These are phyloP conservation scores for Neosilurus hyrtlii DNA, from an alignment of 2,797 vertebrate species.

Conservation along the genomic window DNA sequence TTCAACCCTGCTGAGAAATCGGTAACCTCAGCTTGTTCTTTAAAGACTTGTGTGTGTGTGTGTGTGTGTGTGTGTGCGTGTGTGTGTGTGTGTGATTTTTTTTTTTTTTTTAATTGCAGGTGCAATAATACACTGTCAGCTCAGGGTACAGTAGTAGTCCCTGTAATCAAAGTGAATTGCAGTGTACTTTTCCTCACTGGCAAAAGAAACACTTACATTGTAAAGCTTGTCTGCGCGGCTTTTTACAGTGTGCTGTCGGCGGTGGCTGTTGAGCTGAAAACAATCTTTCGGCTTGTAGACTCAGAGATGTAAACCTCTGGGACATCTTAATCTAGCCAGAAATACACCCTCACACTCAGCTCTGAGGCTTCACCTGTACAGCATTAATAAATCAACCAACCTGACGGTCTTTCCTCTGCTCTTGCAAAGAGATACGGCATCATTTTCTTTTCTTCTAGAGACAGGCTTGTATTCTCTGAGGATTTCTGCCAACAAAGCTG, in stretches of 20 bases:
- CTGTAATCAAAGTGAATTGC: slow-evolving; percentile 27
- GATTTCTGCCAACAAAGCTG: slow-evolving; percentile 17
- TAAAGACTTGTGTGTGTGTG: not conserved
- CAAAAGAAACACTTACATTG: slow-evolving; percentile 28
- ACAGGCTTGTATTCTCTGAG: slow-evolving; percentile 42
- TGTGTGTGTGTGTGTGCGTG: no score
- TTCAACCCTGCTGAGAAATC: slow-evolving; percentile 34
- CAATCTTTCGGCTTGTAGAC: slow-evolving; percentile 27
- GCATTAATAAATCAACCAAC: slow-evolving; percentile 61
- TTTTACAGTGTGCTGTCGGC: slow-evolving; percentile 31
- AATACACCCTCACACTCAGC: slow-evolving; percentile 56
- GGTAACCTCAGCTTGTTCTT: slow-evolving; percentile 20
- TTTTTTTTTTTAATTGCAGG: not conserved
- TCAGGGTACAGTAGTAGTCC: slow-evolving; percentile 1
- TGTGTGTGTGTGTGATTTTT: no score
- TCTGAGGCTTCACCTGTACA: slow-evolving; percentile 60
- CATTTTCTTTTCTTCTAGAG: slow-evolving; percentile 37
- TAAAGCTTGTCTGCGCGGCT: slow-evolving; percentile 27
- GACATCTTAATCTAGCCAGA: slow-evolving; percentile 70
- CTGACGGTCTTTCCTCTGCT: slow-evolving; percentile 25
- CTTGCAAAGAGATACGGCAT: slow-evolving; percentile 21
- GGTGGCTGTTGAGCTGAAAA: slow-evolving; percentile 34
- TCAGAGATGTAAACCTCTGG: slow-evolving; percentile 57
- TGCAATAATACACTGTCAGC: slow-evolving; percentile 2
- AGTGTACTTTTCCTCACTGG: slow-evolving; percentile 7